Conservation (phyloP, 2,113 vertebrate species). For the Daubentonia madagascariensis region DNA sequence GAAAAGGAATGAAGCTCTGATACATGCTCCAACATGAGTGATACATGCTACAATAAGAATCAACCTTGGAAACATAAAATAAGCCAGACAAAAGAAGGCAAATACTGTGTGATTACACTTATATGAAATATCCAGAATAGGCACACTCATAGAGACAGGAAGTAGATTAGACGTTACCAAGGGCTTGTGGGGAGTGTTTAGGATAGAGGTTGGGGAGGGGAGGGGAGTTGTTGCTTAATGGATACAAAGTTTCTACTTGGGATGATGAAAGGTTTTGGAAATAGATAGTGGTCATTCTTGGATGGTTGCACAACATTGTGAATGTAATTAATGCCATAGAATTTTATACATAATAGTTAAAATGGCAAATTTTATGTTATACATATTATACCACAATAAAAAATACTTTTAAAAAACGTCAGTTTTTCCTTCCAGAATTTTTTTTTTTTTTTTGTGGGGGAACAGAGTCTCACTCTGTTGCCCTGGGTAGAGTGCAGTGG, state of each 20-base stretch:
- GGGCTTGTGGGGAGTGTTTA: not conserved
- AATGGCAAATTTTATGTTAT: not conserved
- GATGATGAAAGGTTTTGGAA: not conserved
- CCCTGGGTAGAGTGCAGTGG: too few species aligned
- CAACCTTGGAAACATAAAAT: not conserved
- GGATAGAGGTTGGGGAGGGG: not conserved
- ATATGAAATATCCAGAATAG: not conserved
- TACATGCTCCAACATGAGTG: not conserved
- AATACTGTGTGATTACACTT: not conserved
- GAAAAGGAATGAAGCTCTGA: not conserved
- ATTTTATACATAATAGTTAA: not conserved
- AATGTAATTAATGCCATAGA: not conserved
- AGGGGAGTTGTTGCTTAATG: not conserved
- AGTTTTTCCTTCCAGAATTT: not conserved
- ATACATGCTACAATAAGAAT: not conserved
- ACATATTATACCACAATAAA: not conserved
- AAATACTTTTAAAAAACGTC: not conserved
- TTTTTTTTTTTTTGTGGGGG: too few species aligned
- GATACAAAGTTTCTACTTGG: not conserved
- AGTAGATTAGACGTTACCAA: not conserved
- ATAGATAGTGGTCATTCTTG: not conserved
- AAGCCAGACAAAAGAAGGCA: not conserved
- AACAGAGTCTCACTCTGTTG: too few species aligned
- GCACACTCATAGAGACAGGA: not conserved
- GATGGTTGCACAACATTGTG: not conserved